phyloP scores from a whole-genome alignment of 92 coral and sea anemone genomes.

The Siderastrea siderea region DNA sequence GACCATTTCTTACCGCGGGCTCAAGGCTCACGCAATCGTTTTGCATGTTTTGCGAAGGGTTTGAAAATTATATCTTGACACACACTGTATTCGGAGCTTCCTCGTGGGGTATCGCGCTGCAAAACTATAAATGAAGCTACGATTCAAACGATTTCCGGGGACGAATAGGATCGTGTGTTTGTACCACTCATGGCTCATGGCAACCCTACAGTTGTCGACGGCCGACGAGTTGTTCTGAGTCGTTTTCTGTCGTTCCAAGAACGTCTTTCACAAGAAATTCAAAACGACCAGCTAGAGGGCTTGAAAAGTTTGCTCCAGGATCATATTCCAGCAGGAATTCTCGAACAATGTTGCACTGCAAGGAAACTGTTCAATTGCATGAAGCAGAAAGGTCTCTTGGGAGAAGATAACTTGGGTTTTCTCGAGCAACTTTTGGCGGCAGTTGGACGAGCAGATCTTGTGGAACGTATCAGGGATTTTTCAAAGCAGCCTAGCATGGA shows the following conservation, averaged over 20 bases:
- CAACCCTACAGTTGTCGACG: no score
- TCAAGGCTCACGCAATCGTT: no score
- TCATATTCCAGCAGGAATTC: constrained; percentile 2
- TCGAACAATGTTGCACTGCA: constrained; percentile 15
- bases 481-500: not conserved
- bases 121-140: constrained; percentile 4
- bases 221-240: not conserved
- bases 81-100: not conserved
- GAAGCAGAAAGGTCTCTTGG: constrained; percentile 2
- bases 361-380: constrained; percentile 7
- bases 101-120: not conserved
- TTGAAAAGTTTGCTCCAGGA: constrained; percentile 24
- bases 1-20: no score
- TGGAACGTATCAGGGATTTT: not conserved
- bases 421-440: constrained; percentile 7
- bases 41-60: no score
- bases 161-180: not conserved
- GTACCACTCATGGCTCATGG: not conserved
- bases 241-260: not conserved
- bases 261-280: constrained; percentile 28
- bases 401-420: constrained; percentile 13
- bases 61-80: no score
- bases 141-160: not conserved
- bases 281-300: not conserved
- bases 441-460: constrained; percentile 12